Evolutionary conservation across 2,113 vertebrate species (phyloP).

Genomic region (Phaethornis superciliosus): DNA sequence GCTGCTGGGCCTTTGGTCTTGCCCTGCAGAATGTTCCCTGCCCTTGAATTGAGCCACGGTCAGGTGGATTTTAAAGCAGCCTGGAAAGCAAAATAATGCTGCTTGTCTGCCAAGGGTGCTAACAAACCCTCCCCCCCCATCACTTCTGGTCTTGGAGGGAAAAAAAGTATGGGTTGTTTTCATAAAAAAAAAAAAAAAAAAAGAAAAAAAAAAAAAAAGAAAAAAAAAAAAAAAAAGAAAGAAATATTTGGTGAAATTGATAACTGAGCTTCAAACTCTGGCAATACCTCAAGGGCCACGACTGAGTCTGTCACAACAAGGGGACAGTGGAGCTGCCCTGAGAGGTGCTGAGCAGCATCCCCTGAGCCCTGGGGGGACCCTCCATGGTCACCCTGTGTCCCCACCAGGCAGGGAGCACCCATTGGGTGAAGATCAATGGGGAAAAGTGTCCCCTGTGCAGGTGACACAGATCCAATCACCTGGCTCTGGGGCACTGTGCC

Average conservation of each 20-base stretch:
- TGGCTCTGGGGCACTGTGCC: too few species aligned
- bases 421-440: too few species aligned
- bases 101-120: background rate
- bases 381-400: too few species aligned
- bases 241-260: background rate
- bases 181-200: too few species aligned
- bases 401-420: too few species aligned
- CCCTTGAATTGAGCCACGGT: background rate
- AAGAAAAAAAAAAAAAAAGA: too few species aligned
- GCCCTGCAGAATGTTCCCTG: background rate
- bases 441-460: too few species aligned
- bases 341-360: background rate
- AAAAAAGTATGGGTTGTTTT: background rate
- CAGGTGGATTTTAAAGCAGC: background rate
- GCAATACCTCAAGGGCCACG: slow-evolving; percentile 4
- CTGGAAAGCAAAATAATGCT: background rate
- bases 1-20: background rate
- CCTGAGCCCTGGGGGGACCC: background rate
- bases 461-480: too few species aligned
- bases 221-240: too few species aligned
- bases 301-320: too few species aligned
- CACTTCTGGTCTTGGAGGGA: background rate
- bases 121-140: background rate
- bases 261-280: background rate
- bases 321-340: background rate